Evolutionary conservation across 2,888 invertebrate genomes (phyloP).

Genomic region (Melolontha melolontha): DNA sequence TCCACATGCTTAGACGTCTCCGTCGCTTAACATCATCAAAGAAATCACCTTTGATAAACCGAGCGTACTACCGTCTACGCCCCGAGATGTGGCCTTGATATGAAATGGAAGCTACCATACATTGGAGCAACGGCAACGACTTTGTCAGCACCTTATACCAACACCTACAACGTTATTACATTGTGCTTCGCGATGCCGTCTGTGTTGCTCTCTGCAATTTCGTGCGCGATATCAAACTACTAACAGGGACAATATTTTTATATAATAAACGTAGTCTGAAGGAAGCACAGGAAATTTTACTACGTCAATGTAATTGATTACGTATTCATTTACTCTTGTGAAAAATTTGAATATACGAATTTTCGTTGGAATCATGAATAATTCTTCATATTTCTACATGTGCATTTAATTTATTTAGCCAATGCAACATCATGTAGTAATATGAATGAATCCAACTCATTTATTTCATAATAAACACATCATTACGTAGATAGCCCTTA

Average conservation of each 20-base stretch:
- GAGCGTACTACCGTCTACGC: slow-evolving; percentile 59
- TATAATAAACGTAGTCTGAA: slow-evolving; percentile 12
- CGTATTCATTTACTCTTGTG: neutral
- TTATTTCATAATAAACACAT: too few species aligned
- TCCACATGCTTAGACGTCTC: slow-evolving; percentile 57
- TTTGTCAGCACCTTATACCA: slow-evolving; percentile 33
- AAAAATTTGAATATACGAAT: too few species aligned
- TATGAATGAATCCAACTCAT: too few species aligned
- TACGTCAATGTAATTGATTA: slow-evolving; percentile 22
- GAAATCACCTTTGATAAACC: slow-evolving; percentile 61
- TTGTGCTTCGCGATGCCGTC: slow-evolving; percentile 1
- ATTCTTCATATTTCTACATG: too few species aligned
- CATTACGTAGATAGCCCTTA: too few species aligned
- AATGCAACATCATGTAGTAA: too few species aligned
- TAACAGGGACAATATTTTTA: slow-evolving; percentile 26
- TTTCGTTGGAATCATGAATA: too few species aligned
- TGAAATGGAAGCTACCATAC: slow-evolving; percentile 25
- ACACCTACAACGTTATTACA: slow-evolving; percentile 37
- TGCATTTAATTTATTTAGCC: too few species aligned
- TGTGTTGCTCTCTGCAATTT: slow-evolving; percentile 12
- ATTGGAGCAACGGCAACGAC: slow-evolving; percentile 14
- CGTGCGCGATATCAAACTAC: slow-evolving; percentile 16
- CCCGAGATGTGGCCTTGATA: slow-evolving; percentile 45
- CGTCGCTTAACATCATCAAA: slow-evolving; percentile 58
- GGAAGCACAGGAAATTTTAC: neutral